Evolutionary conservation across 2,113 vertebrate species (phyloP), one percentile per base, ranked within the genome.

Genomic region (Python bivittatus): DNA sequence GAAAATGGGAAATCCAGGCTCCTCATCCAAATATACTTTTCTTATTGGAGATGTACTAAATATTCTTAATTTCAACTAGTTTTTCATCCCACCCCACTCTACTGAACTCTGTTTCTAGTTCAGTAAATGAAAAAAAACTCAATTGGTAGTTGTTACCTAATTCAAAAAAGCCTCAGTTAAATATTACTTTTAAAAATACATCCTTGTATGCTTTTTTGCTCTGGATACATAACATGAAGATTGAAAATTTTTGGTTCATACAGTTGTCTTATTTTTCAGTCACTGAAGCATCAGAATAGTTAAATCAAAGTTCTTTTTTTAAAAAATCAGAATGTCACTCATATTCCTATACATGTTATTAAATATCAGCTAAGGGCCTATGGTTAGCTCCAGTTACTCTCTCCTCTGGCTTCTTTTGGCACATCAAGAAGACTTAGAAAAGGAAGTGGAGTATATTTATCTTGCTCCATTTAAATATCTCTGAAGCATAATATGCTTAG

Each of bases 1-100:
- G 27, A 83, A 83, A 90, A 56, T 90, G 29, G 48, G 42, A 93
- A 68, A 90, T 92, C 64, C 52, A 54, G 85, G 79, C 56, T 92
- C n/a, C 52, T 89, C 88, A 6, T 54, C 88, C 38, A 54, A 84
- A 42, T 25, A 61, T 9, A 60, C 13, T 92, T 92, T 83, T 52
- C 29, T 52, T 84, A 86, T 84, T 53, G 20, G 20, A 48, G 7
- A 58, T 33, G 9, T 33, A 84, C 6, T 52, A 60, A 53, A 60
- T 84, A 1, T 38, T 7, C 33, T 60, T 58, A 27, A 48, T 84
- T 92, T 57, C 29, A 84, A 52, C 29, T 13, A 17, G 2, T 27
- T 10, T 23, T 38, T 27, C 20, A 11, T 25, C 44, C 29, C 54
- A 6, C 86, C 29, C 58, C 42, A 11, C 2, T 17, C 29, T n/a